A percentile compares a stretch with the other conserved stretches of the same genome.
These are phyloP conservation scores for Oscheius sp. DNA, from an alignment of 2,888 invertebrate genomes.

Conservation along the genomic window DNA sequence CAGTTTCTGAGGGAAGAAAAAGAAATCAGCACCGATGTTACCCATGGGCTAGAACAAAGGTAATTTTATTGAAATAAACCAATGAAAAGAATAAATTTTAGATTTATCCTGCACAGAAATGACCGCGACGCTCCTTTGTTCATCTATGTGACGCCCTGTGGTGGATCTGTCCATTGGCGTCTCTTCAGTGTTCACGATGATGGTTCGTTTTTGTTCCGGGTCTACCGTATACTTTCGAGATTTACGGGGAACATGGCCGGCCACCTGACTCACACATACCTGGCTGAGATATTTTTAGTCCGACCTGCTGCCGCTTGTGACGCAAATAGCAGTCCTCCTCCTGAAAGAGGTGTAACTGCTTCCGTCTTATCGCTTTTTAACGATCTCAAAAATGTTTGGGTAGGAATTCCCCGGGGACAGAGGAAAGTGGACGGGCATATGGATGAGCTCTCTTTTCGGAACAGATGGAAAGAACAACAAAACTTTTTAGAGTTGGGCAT, in stretches of 20 bases:
- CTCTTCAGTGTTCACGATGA: conserved; percentile 42
- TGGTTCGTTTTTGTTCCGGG: conserved; percentile 33
- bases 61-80: neutral
- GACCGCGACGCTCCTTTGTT: conserved; percentile 40
- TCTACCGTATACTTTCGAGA: neutral
- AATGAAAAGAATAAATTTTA: neutral
- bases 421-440: conserved; percentile 13
- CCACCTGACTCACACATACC: conserved; percentile 16
- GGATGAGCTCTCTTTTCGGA: conserved; percentile 5
- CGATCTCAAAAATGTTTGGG: conserved; percentile 17
- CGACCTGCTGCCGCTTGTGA: neutral
- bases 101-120: conserved; percentile 30
- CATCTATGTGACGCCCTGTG: conserved; percentile 63
- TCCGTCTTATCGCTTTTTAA: conserved; percentile 27
- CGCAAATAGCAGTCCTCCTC: neutral
- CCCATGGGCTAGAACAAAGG: conserved; percentile 26
- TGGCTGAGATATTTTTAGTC: conserved; percentile 16
- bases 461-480: neutral
- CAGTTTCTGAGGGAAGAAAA: conserved; percentile 21
- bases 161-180: conserved; percentile 62
- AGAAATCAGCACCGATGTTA: conserved; percentile 27
- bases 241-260: neutral
- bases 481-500: conserved; percentile 8
- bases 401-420: conserved; percentile 21
- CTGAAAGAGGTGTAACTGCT: neutral